Conservation (phyloP, 1,140 invertebrate genomes). For the Drosophila suzukii region DNA sequence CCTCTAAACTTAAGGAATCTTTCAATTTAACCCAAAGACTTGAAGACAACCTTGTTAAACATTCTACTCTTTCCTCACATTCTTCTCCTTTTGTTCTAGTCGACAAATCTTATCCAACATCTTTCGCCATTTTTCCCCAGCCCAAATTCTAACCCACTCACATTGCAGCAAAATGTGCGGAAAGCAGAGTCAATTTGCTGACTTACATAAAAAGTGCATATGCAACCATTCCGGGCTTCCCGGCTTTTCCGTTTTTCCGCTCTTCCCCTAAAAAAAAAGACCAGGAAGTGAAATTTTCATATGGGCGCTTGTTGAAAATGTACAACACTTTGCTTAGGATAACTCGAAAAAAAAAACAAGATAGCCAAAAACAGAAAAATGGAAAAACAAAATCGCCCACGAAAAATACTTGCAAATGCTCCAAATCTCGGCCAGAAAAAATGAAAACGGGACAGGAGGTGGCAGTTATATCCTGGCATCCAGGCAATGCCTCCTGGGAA, state of each 20-base stretch:
- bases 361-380: not conserved
- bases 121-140: not conserved
- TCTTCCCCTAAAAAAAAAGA: constrained; percentile 1
- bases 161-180: constrained; percentile 63
- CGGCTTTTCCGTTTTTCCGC: not conserved
- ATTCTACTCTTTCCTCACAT: not conserved
- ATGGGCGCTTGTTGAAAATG: constrained; percentile 36
- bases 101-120: constrained; percentile 2
- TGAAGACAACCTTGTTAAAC: constrained; percentile 9
- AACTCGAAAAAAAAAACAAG: constrained; percentile 6
- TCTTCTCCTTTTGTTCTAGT: too few species aligned
- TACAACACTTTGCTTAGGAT: constrained; percentile 35
- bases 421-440: constrained; percentile 47
- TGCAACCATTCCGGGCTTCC: constrained; percentile 6
- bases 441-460: constrained; percentile 7
- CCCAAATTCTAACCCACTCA: constrained; percentile 23
- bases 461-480: constrained; percentile 51
- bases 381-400: not conserved
- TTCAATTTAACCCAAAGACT: not conserved
- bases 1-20: too few species aligned
- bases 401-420: constrained; percentile 55
- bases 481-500: constrained; percentile 63
- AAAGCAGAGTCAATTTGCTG: constrained; percentile 68
- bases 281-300: constrained; percentile 53
- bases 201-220: constrained; percentile 65